phyloP scores from a whole-genome alignment of 2,888 invertebrate species.

The Lepas anatifera region DNA sequence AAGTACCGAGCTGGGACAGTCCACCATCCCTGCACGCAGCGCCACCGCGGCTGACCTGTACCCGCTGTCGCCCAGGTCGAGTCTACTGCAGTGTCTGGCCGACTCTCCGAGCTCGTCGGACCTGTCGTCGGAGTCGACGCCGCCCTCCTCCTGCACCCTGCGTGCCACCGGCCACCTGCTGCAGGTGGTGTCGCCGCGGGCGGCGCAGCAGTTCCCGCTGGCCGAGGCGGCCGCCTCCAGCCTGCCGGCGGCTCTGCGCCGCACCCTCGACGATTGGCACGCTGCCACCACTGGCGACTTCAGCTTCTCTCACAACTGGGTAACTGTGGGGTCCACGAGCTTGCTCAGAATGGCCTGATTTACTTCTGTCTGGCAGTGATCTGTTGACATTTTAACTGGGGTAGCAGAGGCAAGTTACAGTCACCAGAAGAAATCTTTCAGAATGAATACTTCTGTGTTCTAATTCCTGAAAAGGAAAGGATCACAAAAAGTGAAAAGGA shows the following conservation, averaged over 20 bases:
- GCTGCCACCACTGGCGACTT: conserved; percentile 43
- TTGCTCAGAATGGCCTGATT: no score
- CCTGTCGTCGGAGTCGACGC: conserved; percentile 38
- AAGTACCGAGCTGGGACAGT: no score
- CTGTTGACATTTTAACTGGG: no score
- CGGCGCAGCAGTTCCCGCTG: conserved; percentile 19
- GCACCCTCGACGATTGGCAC: conserved; percentile 51
- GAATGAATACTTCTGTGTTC: no score
- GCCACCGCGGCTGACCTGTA: no score
- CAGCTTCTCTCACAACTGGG: conserved; percentile 39
- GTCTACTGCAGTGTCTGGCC: conserved; percentile 38
- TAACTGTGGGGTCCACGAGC: no score
- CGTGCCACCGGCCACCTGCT: conserved; percentile 36
- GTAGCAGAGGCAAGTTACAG: no score
- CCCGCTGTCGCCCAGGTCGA: conserved; percentile 38
- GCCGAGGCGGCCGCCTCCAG: conserved; percentile 40
- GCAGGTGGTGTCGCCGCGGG: conserved; percentile 31
- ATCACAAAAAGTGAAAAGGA: no score
- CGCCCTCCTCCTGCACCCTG: conserved; percentile 36
- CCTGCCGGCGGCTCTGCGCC: conserved; percentile 44
- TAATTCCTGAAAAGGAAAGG: no score
- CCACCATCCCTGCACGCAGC: no score
- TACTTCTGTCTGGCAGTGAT: no score
- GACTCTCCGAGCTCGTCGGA: conserved; percentile 33
- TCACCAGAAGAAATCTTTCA: no score